Conservation (phyloP, 2,888 invertebrate genomes). For the Plusia festucae region DNA sequence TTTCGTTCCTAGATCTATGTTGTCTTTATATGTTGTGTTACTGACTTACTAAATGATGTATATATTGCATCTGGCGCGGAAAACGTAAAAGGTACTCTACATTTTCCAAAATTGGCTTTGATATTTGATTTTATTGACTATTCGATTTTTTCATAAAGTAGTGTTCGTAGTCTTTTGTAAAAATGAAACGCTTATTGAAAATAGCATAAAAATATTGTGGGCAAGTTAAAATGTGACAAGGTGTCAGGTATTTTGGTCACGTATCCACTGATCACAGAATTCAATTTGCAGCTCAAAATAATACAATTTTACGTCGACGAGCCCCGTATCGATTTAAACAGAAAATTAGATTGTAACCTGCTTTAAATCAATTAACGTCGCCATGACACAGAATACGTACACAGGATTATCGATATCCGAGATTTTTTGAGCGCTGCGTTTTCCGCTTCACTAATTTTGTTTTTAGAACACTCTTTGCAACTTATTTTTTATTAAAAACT, state of each 20-base stretch:
- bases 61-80: neutral
- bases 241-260: constrained; percentile 68
- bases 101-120: too few species aligned
- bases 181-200: neutral
- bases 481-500: neutral
- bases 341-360: constrained; percentile 77
- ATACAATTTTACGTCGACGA: constrained; percentile 76
- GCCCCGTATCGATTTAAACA: constrained; percentile 74
- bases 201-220: constrained; percentile 16
- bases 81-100: too few species aligned
- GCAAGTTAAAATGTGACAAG: constrained; percentile 57
- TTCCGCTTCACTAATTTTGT: neutral
- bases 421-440: constrained; percentile 34
- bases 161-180: too few species aligned
- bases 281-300: constrained; percentile 79
- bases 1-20: too few species aligned
- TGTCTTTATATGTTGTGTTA: neutral
- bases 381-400: constrained; percentile 52
- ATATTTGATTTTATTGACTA: neutral
- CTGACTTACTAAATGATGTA: neutral
- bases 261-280: constrained; percentile 74
- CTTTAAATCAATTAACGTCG: constrained; percentile 71
- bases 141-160: neutral
- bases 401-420: constrained; percentile 24
- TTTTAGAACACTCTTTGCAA: neutral